phyloP scores from a whole-genome alignment of 2,888 invertebrate species.

The Lepas anatifera region DNA sequence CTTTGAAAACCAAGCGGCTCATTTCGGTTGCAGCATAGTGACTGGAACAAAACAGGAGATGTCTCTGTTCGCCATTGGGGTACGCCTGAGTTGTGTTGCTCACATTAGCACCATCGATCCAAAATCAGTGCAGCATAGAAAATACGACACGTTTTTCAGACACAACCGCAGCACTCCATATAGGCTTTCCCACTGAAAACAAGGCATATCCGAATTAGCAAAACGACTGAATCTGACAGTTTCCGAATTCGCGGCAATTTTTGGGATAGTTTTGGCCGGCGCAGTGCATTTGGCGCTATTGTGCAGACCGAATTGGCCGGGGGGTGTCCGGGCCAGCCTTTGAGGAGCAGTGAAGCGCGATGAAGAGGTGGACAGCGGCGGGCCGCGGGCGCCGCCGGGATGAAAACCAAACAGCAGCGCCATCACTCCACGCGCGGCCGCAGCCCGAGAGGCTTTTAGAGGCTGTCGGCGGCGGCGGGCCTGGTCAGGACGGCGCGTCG shows the following conservation, averaged over 20 bases:
- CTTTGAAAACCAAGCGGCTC: background rate
- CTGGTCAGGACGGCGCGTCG: too few species aligned
- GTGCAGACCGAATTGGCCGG: background rate
- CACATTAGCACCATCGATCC: too few species aligned
- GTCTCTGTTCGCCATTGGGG: too few species aligned
- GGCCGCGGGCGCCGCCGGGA: background rate
- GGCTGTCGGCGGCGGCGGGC: too few species aligned
- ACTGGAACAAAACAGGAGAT: background rate
- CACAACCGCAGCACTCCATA: too few species aligned
- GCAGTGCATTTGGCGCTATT: background rate
- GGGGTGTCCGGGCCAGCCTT: background rate
- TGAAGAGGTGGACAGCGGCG: background rate
- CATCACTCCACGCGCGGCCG: background rate
- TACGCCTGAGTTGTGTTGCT: too few species aligned
- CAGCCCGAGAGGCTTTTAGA: background rate
- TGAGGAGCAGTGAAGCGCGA: background rate
- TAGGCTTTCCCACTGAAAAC: background rate
- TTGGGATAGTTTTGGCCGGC: background rate
- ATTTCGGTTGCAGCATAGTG: background rate
- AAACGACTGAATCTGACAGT: background rate
- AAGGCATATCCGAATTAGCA: background rate
- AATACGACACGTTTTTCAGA: too few species aligned
- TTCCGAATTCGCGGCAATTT: slow-evolving; percentile 6
- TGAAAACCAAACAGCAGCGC: background rate
- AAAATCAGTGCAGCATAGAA: too few species aligned